Base-by-base conservation (phyloP, 92 coral and sea anemone genomes). In the Isaurus tuberculatus region DNA sequence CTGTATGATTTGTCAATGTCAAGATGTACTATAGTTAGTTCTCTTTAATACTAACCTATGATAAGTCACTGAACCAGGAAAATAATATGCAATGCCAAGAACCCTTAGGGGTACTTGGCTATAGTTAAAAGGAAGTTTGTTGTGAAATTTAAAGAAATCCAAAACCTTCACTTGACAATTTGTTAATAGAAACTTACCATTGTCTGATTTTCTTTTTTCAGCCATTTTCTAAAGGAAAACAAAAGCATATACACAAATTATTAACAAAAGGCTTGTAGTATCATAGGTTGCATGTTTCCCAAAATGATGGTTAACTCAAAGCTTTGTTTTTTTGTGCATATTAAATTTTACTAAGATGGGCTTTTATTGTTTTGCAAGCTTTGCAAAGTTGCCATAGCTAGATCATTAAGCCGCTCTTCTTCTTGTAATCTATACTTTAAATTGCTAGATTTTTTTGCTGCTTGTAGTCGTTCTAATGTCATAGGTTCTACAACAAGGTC, bases 401-500 rank as follows among this genome's bases (percentile, higher is more conserved):
- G 73, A 65, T 27, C n/a, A 19, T 66, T 16, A 28, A 80, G 85
- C 46, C 65, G 32, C 30, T 80, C 37, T 64, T 79, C 84, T 79
- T 65, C 31, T 61, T 16, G 55, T 31, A 79, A 28, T 36, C 85
- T 22, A 44, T n/a, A 34, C 57, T 64, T 63, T 42, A 61, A 80
- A 80, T 61, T 64, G 20, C 36, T n/a, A 80, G 72, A 64, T 36
- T n/a, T 25, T 27, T 37, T 80, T 61, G 55, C 27, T 34, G 85
- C 85, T 32, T 42, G 69, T 22, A 79, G 43, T 79, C 84, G 60
- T 58, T 79, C 84, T 2, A 79, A 79, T 13, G 73, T 55, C 84
- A 79, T 79, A 25, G 72, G 84, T 29, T 79, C 84, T 79, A 60
- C 58, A 40, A 79, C 84, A 55, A 79, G 72, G 29, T 79, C 83